Conservation (phyloP, 2,888 invertebrate species). For the Mesorhabditis spiculigera region DNA sequence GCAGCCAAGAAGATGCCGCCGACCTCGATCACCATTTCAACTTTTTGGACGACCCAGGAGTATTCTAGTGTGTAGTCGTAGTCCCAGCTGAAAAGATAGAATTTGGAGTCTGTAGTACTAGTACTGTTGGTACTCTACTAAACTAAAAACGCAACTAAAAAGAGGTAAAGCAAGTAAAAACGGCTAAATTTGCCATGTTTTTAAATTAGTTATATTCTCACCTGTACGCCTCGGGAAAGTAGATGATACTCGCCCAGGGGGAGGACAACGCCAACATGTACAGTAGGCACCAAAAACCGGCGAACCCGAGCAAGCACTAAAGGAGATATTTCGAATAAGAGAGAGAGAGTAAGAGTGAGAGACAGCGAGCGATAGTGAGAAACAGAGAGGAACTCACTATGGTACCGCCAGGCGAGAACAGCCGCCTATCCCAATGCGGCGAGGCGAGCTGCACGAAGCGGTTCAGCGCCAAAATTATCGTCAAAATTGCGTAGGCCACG, state of each 20-base stretch:
- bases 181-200: too few relatives aligned
- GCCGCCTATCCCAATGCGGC: constrained; percentile 23
- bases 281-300: constrained; percentile 18
- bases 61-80: constrained; percentile 32
- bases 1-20: constrained; percentile 42
- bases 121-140: too few relatives aligned
- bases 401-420: constrained; percentile 28
- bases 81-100: constrained; percentile 28
- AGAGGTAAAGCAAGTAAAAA: too few relatives aligned
- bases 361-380: background rate
- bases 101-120: too few relatives aligned
- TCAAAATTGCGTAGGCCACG: constrained; percentile 44
- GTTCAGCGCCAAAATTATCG: constrained; percentile 40
- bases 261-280: constrained; percentile 34
- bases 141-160: too few relatives aligned
- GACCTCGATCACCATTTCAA: constrained; percentile 46
- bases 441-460: constrained; percentile 37
- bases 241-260: constrained; percentile 39
- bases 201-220: too few relatives aligned
- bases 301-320: constrained; percentile 35
- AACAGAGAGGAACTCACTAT: constrained; percentile 14
- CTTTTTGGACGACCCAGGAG: constrained; percentile 29
- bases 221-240: constrained; percentile 25
- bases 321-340: constrained; percentile 7
- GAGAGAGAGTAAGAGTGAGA: background rate